Percentiles rank a stretch among this genome's conserved stretches.
phyloP scores from a whole-genome alignment of 2,888 invertebrate species.

The Mesochorus sp. region DNA sequence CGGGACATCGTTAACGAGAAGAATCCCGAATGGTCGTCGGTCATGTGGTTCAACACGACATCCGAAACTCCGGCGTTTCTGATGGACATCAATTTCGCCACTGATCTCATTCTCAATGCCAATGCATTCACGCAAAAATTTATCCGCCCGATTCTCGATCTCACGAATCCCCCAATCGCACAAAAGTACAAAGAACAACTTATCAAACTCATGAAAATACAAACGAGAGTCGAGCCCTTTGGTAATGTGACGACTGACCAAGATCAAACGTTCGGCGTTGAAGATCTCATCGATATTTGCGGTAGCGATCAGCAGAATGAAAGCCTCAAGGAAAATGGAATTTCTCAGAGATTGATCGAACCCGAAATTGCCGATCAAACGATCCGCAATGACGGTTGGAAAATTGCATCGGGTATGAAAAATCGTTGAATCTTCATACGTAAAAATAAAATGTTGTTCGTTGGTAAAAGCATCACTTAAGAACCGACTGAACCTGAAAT shows the following conservation, averaged over 20 bases:
- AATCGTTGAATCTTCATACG: too few relatives aligned
- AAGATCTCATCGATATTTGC: constrained; percentile 79
- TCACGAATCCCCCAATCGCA: constrained; percentile 67
- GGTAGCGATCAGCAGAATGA: constrained; percentile 26
- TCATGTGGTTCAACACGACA: constrained; percentile 69
- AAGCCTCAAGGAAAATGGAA: constrained; percentile 8
- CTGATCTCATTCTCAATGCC: constrained; percentile 68
- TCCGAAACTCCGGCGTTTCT: constrained; percentile 69
- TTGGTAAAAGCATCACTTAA: too few relatives aligned
- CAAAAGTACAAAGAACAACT: constrained; percentile 66
- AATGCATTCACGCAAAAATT: constrained; percentile 71
- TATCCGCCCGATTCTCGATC: constrained; percentile 70
- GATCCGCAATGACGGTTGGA: constrained; percentile 73
- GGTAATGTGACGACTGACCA: constrained; percentile 59
- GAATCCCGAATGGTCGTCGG: constrained; percentile 68
- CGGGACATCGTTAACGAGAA: constrained; percentile 63
- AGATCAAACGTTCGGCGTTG: constrained; percentile 81
- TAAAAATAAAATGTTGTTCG: too few relatives aligned
- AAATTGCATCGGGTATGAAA: constrained; percentile 67
- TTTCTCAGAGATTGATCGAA: constrained; percentile 5
- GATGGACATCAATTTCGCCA: constrained; percentile 68
- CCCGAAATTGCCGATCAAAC: constrained; percentile 66
- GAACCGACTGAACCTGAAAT: too few relatives aligned
- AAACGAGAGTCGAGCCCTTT: constrained; percentile 75
- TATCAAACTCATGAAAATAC: constrained; percentile 68